A percentile compares a stretch with the other conserved stretches of the same genome.
Conservation (phyloP, 2,888 invertebrate genomes). For the Parascotia fuliginaria region DNA sequence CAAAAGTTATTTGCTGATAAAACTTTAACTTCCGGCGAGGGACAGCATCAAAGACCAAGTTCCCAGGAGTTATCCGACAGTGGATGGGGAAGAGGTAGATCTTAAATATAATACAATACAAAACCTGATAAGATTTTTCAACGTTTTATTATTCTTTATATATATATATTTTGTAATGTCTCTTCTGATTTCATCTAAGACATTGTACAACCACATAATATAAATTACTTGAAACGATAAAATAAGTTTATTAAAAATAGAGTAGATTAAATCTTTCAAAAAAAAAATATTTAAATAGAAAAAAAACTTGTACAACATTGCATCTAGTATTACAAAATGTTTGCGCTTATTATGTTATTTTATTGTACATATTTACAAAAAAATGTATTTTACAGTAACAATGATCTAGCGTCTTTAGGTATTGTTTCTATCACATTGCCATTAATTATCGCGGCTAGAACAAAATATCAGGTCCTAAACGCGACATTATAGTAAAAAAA, state of each 20-base stretch:
- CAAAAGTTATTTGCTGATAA: constrained; percentile 35
- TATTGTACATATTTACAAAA: constrained; percentile 84
- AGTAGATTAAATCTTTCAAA: constrained; percentile 84
- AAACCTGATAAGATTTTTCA: constrained; percentile 77
- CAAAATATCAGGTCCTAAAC: constrained; percentile 29
- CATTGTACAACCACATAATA: constrained; percentile 84
- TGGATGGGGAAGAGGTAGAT: constrained; percentile 60
- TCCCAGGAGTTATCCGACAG: constrained; percentile 68
- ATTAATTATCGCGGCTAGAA: constrained; percentile 45
- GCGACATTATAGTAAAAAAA: constrained; percentile 47
- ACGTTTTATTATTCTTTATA: constrained; percentile 82
- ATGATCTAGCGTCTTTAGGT: constrained; percentile 85
- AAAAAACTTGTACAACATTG: constrained; percentile 83
- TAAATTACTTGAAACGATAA: constrained; percentile 85
- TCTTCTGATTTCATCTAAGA: constrained; percentile 76
- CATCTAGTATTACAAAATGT: constrained; percentile 79
- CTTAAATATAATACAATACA: constrained; percentile 66
- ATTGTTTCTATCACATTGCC: constrained; percentile 84
- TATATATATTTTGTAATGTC: constrained; percentile 76
- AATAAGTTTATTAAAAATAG: constrained; percentile 84
- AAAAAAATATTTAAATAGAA: constrained; percentile 81
- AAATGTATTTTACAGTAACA: constrained; percentile 84
- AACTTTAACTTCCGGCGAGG: constrained; percentile 63
- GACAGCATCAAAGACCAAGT: constrained; percentile 66
- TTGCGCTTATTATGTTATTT: constrained; percentile 75